Evolutionary conservation across 2,113 vertebrate species (phyloP), one percentile per base, ranked within the genome.

Genomic region (Colius striatus): DNA sequence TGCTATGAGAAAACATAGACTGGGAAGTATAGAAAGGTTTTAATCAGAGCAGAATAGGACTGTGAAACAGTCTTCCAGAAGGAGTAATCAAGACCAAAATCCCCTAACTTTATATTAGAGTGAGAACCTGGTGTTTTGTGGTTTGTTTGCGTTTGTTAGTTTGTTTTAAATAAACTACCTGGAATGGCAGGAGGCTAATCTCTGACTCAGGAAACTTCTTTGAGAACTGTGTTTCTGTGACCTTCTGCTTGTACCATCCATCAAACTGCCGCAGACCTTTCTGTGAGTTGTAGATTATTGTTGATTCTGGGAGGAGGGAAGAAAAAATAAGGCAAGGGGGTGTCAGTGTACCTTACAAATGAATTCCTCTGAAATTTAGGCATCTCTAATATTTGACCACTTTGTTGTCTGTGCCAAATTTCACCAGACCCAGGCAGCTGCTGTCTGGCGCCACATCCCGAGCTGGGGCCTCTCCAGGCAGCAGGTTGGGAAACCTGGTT

Each of bases 401-500:
- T 90, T 81, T 92, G 19, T 84, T 95, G 80, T 57, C 57, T 34
- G 18, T 84, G 87, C 73, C 72, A 78, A 50, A 50, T 78, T 90
- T 87, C 38, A 63, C 70, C 23, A 21, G 77, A 62, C 61, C 71
- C 51, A n/a, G 3, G 8, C 53, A 67, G 70, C 63, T 91, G 90
- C 72, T 75, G 72, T 68, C 79, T 94, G 87, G 67, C 22, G 25
- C 84, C 68, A 55, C 70, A 55, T 94, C 81, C 74, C 86, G 94
- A 50, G 48, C 78, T 74, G 89, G 58, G 90, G 36, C 67, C 84
- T 93, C 67, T 85, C 63, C n/a, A 87, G 90, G 73, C 73, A 88
- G 77, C 87, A 95, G 77, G 92, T 94, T 94, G 72, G 75, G 73
- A 94, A 92, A 78, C 77, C 76, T 84, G 66, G 58, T 90, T 92